Evolutionary conservation across 2,113 vertebrate species (phyloP).

Genomic region (Ptyas mucosa): DNA sequence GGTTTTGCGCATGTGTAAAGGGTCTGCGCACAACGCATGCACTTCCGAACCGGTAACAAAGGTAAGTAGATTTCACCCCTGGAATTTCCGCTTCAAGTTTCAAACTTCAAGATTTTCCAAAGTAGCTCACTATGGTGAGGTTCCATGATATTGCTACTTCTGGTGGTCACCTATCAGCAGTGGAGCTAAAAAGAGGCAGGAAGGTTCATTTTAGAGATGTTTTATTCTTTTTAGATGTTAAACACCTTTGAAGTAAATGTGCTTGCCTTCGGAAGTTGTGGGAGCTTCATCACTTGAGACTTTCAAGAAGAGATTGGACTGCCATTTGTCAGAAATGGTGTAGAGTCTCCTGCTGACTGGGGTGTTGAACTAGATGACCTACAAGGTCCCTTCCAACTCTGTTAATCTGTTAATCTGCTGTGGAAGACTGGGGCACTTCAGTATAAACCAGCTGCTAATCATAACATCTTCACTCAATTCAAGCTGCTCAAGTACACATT

Average conservation of each 20-base stretch:
- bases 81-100: not conserved
- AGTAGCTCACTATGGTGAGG: not conserved
- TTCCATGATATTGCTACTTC: not conserved
- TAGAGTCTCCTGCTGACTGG: too few species aligned
- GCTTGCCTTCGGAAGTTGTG: too few species aligned
- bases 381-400: too few species aligned
- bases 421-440: not conserved
- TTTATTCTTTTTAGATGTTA: not conserved
- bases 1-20: too few species aligned
- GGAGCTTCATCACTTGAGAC: too few species aligned
- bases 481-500: not conserved
- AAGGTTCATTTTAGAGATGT: not conserved
- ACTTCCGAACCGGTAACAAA: too few species aligned
- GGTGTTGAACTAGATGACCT: too few species aligned
- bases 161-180: not conserved
- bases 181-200: not conserved
- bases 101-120: not conserved
- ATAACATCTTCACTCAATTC: not conserved
- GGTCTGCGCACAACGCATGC: too few species aligned
- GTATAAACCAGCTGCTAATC: not conserved
- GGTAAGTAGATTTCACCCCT: too few species aligned
- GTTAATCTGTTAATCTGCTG: too few species aligned
- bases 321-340: too few species aligned
- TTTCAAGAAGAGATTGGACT: too few species aligned
- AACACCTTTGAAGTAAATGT: not conserved